phyloP scores from a whole-genome alignment of 2,888 invertebrate genomes.

The Liodrosophila aerea region DNA sequence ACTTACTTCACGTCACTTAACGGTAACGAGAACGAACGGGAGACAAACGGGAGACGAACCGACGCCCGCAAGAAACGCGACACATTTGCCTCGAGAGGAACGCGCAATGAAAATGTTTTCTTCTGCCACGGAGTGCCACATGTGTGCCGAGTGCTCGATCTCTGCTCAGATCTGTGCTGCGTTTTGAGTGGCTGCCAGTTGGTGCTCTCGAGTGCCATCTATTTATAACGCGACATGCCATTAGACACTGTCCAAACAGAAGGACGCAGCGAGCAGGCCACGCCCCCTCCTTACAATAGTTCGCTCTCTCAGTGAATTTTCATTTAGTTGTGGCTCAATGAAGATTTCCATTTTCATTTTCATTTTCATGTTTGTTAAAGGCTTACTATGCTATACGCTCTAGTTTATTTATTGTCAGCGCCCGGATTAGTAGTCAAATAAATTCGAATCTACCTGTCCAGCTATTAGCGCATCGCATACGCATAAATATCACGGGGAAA shows the following conservation, averaged over 20 bases:
- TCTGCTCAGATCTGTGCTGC: constrained; percentile 43
- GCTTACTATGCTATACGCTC: constrained; percentile 45
- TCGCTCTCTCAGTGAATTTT: constrained; percentile 1
- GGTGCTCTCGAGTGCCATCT: constrained; percentile 71
- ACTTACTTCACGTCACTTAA: constrained; percentile 2
- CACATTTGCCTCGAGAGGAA: constrained; percentile 70
- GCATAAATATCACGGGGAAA: constrained; percentile 65
- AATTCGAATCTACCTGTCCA: constrained; percentile 62
- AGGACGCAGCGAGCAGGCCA: constrained; percentile 64
- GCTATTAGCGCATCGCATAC: constrained; percentile 46
- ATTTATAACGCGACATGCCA: constrained; percentile 76
- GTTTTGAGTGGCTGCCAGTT: constrained; percentile 70
- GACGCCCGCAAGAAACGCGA: constrained; percentile 71
- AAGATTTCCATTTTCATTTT: constrained; percentile 6
- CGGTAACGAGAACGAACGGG: constrained; percentile 5
- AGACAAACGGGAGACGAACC: constrained; percentile 61
- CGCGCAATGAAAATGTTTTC: constrained; percentile 6
- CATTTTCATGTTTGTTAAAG: constrained; percentile 51
- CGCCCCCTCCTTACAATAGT: constrained; percentile 42
- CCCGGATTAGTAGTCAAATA: constrained; percentile 47
- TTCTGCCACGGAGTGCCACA: constrained; percentile 26
- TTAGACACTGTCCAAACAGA: constrained; percentile 64
- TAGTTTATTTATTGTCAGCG: constrained; percentile 49
- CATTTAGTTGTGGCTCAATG: too few species aligned
- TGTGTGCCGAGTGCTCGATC: constrained; percentile 19